These are phyloP conservation scores for Arvicanthis niloticus DNA, from an alignment of 2,113 vertebrate genomes.

Conservation along the genomic window DNA sequence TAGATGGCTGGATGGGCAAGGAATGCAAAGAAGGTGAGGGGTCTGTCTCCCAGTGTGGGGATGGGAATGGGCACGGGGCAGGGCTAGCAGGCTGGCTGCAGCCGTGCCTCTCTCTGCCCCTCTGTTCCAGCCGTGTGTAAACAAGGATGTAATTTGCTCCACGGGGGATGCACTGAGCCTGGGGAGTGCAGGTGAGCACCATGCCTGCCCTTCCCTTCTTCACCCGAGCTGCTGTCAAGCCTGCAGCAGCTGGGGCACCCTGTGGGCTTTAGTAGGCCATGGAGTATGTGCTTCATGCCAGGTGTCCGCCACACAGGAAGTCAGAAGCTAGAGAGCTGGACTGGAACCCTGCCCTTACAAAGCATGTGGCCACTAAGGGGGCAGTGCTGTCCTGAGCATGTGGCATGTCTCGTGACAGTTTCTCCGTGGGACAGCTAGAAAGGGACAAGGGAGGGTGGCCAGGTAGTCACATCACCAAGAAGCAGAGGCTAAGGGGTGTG, in stretches of 20 bases:
- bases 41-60: rapidly evolving
- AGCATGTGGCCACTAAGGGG: background rate
- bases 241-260: rapidly evolving
- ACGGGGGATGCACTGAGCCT: constrained; percentile 90
- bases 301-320: background rate
- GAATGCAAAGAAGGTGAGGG: constrained; percentile 93
- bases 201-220: background rate
- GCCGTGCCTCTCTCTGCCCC: constrained; percentile 31
- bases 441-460: background rate
- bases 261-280: background rate
- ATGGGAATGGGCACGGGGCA: rapidly evolving
- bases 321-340: background rate
- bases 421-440: background rate
- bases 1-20: constrained; percentile 95
- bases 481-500: background rate
- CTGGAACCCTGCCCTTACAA: background rate
- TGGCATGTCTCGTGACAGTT: background rate
- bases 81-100: constrained; percentile 15
- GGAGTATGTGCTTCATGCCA: background rate
- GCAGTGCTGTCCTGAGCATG: background rate
- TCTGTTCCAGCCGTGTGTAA: constrained; percentile 93
- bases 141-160: constrained; percentile 94
- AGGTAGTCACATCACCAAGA: background rate
- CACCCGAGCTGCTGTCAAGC: background rate
- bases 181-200: constrained; percentile 96